Percentiles rank a stretch among this genome's conserved stretches.
These are phyloP conservation scores for Scrobipalpa atriplicella DNA, from an alignment of 2,888 invertebrate species.

Conservation along the genomic window DNA sequence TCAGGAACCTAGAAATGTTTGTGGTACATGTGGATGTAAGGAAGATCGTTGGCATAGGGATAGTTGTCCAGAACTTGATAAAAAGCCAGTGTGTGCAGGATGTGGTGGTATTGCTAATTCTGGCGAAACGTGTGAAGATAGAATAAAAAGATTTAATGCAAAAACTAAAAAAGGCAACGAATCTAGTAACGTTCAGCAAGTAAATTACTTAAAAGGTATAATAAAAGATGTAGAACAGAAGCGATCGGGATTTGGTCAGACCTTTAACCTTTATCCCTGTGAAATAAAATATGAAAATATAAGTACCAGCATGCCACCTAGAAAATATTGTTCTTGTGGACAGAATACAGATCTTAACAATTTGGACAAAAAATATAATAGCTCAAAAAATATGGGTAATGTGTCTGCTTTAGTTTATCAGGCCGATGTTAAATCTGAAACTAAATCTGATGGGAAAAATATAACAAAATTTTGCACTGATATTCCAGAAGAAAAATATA, in stretches of 20 bases:
- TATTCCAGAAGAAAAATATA: constrained; percentile 54
- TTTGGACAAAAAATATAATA: neutral
- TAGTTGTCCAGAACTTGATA: constrained; percentile 31
- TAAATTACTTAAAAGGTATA: constrained; percentile 56
- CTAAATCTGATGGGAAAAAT: neutral
- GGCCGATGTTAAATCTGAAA: constrained; percentile 40
- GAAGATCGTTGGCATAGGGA: constrained; percentile 68
- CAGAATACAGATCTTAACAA: neutral
- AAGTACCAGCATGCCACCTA: neutral
- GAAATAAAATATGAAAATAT: neutral
- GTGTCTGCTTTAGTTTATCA: constrained; percentile 42
- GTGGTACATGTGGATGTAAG: constrained; percentile 69
- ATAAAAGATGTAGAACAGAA: constrained; percentile 50
- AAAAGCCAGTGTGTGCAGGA: constrained; percentile 46
- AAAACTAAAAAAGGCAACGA: constrained; percentile 38
- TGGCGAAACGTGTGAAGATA: constrained; percentile 66
- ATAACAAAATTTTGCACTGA: constrained; percentile 49
- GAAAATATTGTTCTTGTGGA: neutral
- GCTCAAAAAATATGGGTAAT: neutral
- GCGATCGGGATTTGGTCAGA: constrained; percentile 50
- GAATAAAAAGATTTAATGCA: constrained; percentile 44
- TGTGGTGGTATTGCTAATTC: constrained; percentile 57
- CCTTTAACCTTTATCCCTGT: constrained; percentile 44
- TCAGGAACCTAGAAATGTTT: constrained; percentile 43
- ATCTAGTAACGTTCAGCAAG: constrained; percentile 14